These are phyloP conservation scores for Xestia sexstrigata DNA, from an alignment of 2,888 invertebrate genomes.

Conservation along the genomic window DNA sequence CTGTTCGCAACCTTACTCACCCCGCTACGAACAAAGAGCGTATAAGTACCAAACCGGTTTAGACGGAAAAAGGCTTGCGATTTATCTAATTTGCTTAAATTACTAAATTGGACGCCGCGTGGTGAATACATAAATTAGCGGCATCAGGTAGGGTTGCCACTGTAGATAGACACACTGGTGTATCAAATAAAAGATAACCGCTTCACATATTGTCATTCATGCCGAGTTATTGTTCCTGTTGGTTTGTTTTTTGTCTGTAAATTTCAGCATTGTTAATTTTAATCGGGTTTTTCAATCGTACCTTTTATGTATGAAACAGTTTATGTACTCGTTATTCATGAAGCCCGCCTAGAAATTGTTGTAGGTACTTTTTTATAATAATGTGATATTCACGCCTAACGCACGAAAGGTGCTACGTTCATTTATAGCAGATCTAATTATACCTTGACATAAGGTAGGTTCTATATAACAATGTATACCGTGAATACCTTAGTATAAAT, in stretches of 20 bases:
- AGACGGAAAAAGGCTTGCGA: constrained; percentile 28
- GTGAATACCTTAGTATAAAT: constrained; percentile 28
- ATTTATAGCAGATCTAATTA: constrained; percentile 53
- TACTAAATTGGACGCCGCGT: constrained; percentile 45
- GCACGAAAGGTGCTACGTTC: constrained; percentile 43
- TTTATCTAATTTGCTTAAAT: constrained; percentile 46
- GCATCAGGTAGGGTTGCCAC: constrained; percentile 12
- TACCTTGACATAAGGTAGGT: constrained; percentile 32
- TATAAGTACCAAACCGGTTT: constrained; percentile 12
- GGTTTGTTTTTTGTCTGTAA: constrained; percentile 3
- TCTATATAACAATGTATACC: constrained; percentile 21
- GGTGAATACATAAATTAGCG: constrained; percentile 47
- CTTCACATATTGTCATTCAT: constrained; percentile 21
- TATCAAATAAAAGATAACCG: constrained; percentile 24
- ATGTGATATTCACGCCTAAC: constrained; percentile 46
- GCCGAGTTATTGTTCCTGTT: constrained; percentile 14
- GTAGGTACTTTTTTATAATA: constrained; percentile 25
- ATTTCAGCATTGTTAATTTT: constrained; percentile 1
- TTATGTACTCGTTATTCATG: constrained; percentile 1
- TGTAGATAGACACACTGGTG: not conserved
- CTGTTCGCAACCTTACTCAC: constrained; percentile 11
- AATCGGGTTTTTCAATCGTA: constrained; percentile 16
- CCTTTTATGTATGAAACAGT: not conserved
- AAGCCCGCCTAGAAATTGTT: not conserved
- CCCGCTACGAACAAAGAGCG: constrained; percentile 25